Evolutionary conservation across 1,140 invertebrate species (phyloP).

Genomic region (Probaryconus sp.): DNA sequence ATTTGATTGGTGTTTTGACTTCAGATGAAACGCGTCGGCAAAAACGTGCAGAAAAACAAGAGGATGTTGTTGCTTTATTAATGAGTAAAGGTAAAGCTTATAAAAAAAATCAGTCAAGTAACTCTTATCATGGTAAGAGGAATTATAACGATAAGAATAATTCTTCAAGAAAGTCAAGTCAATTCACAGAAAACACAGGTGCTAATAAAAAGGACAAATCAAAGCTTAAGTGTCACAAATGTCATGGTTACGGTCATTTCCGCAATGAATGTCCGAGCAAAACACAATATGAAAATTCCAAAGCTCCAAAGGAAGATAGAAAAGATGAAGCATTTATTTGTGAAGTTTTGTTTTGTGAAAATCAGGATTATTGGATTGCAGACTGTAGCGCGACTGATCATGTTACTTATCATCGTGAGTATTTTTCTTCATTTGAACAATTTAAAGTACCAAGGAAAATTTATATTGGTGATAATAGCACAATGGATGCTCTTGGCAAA

Average conservation of each 20-base stretch:
- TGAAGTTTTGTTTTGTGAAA: slow-evolving; percentile 3
- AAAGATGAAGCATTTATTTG: slow-evolving; percentile 16
- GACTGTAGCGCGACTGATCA: slow-evolving; percentile 15
- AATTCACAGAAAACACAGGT: too few species aligned
- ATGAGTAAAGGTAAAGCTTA: background rate
- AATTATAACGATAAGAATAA: background rate
- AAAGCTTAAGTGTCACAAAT: background rate
- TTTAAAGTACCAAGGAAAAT: slow-evolving; percentile 12
- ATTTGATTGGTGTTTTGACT: slow-evolving; percentile 2
- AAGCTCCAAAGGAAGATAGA: background rate
- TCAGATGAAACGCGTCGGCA: slow-evolving; percentile 15
- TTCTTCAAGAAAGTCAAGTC: too few species aligned
- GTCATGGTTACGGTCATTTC: slow-evolving; percentile 5
- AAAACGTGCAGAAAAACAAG: slow-evolving; percentile 5
- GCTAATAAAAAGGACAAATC: slow-evolving; percentile 3
- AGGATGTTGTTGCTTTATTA: slow-evolving; percentile 6
- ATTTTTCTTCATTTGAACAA: slow-evolving; percentile 6
- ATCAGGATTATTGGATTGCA: slow-evolving; percentile 6
- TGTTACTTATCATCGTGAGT: slow-evolving; percentile 7
- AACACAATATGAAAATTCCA: too few species aligned
- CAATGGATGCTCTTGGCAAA: slow-evolving; percentile 18
- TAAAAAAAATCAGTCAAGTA: background rate
- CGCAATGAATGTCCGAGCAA: slow-evolving; percentile 2
- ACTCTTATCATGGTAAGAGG: background rate
- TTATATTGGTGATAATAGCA: slow-evolving; percentile 7